These are phyloP conservation scores for Aporrectodea caliginosa DNA, from an alignment of 1,140 invertebrate genomes.

Conservation along the genomic window DNA sequence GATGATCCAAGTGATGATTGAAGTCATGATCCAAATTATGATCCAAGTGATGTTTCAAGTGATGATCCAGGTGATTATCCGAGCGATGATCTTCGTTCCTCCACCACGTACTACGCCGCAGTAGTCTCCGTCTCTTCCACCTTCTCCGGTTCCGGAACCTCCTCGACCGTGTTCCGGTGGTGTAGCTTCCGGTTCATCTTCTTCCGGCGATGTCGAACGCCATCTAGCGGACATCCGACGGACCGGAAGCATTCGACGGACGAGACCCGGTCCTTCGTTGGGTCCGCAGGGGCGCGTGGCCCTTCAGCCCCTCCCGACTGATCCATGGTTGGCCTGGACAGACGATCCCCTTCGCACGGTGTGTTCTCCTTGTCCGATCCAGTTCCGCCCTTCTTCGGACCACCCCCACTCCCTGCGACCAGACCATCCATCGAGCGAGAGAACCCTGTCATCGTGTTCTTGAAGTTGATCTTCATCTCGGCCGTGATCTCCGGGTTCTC, in stretches of 20 bases:
- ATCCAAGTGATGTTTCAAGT: too few relatives aligned
- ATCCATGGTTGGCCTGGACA: too few relatives aligned
- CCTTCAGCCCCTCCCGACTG: too few relatives aligned
- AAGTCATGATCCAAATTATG: too few relatives aligned
- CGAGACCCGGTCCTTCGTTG: background rate
- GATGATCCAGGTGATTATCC: too few relatives aligned
- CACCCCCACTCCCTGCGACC: background rate
- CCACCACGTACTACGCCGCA: too few relatives aligned
- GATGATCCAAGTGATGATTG: too few relatives aligned
- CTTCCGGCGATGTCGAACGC: background rate
- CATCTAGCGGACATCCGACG: background rate
- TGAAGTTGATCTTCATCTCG: background rate
- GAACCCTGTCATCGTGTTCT: background rate
- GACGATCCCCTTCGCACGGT: background rate
- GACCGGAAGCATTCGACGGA: background rate
- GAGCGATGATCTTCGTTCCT: too few relatives aligned
- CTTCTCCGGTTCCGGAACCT: background rate
- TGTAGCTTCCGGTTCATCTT: background rate
- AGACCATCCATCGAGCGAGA: background rate
- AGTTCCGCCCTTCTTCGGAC: background rate
- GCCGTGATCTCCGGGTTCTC: background rate
- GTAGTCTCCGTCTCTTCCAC: slow-evolving; percentile 1
- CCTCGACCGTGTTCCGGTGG: background rate
- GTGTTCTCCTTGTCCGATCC: slow-evolving; percentile 23
- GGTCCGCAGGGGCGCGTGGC: too few relatives aligned